Conservation (phyloP, 2,888 invertebrate genomes). For the Drosophila buzzatii region DNA sequence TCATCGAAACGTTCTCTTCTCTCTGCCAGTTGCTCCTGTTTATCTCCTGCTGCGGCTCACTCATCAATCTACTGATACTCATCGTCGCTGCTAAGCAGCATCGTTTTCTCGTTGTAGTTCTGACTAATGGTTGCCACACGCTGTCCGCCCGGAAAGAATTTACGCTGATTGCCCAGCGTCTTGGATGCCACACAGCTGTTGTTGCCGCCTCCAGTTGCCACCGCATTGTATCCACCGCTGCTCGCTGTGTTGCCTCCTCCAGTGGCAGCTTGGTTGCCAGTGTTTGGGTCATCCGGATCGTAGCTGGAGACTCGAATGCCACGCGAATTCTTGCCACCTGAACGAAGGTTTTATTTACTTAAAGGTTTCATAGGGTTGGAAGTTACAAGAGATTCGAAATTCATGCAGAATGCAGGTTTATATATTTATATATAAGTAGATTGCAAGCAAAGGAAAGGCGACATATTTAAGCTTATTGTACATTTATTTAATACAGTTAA, state of each 20-base stretch:
- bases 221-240: slow-evolving; percentile 82
- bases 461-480: slow-evolving; percentile 69
- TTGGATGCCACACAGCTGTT: slow-evolving; percentile 85
- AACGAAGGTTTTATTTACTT: slow-evolving; percentile 53
- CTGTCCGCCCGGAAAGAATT: slow-evolving; percentile 88
- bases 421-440: neutral
- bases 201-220: slow-evolving; percentile 62
- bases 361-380: slow-evolving; percentile 14
- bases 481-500: slow-evolving; percentile 68
- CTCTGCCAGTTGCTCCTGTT: slow-evolving; percentile 2
- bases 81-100: slow-evolving; percentile 97
- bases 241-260: slow-evolving; percentile 56
- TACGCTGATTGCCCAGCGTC: slow-evolving; percentile 85
- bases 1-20: neutral
- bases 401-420: slow-evolving; percentile 39
- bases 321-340: slow-evolving; percentile 88
- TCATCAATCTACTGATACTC: slow-evolving; percentile 90
- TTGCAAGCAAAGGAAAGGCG: slow-evolving; percentile 44
- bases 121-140: slow-evolving; percentile 92
- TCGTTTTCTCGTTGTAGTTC: slow-evolving; percentile 98
- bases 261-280: slow-evolving; percentile 37
- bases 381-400: slow-evolving; percentile 17
- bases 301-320: slow-evolving; percentile 89
- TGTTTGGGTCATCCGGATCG: slow-evolving; percentile 89
- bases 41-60: neutral